Evolutionary conservation across 1,140 invertebrate species (phyloP).

Genomic region (Euura lappo): DNA sequence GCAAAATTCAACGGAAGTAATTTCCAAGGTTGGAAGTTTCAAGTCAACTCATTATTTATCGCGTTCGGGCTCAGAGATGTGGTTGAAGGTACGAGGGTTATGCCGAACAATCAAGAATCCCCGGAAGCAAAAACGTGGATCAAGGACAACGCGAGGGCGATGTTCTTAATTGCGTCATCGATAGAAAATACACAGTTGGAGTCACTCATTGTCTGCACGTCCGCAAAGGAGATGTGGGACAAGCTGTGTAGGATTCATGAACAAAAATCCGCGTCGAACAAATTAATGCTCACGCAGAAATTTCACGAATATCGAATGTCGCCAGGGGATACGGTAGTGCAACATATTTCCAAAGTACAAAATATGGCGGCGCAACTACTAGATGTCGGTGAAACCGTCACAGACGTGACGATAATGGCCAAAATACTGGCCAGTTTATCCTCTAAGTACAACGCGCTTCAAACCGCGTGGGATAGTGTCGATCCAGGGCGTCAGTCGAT

Average conservation of each 20-base stretch:
- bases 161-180: background rate
- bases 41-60: background rate
- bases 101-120: background rate
- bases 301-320: slow-evolving; percentile 7
- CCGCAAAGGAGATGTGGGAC: slow-evolving; percentile 23
- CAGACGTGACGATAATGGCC: slow-evolving; percentile 10
- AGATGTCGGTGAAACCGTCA: slow-evolving; percentile 11
- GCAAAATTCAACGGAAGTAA: slow-evolving; percentile 23
- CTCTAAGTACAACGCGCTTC: background rate
- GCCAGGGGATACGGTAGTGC: slow-evolving; percentile 4
- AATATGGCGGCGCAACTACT: slow-evolving; percentile 18
- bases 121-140: slow-evolving; percentile 11
- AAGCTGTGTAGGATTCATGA: slow-evolving; percentile 11
- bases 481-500: background rate
- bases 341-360: slow-evolving; percentile 12
- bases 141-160: slow-evolving; percentile 22
- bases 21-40: slow-evolving; percentile 15
- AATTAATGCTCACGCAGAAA: slow-evolving; percentile 12
- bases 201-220: slow-evolving; percentile 3
- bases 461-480: background rate
- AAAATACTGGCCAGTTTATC: background rate
- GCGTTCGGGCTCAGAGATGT: slow-evolving; percentile 16
- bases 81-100: slow-evolving; percentile 14
- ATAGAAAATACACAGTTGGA: slow-evolving; percentile 17
- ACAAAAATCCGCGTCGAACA: slow-evolving; percentile 17